Base-by-base conservation (phyloP, 2,888 invertebrate genomes). In the Rotaria socialis region DNA sequence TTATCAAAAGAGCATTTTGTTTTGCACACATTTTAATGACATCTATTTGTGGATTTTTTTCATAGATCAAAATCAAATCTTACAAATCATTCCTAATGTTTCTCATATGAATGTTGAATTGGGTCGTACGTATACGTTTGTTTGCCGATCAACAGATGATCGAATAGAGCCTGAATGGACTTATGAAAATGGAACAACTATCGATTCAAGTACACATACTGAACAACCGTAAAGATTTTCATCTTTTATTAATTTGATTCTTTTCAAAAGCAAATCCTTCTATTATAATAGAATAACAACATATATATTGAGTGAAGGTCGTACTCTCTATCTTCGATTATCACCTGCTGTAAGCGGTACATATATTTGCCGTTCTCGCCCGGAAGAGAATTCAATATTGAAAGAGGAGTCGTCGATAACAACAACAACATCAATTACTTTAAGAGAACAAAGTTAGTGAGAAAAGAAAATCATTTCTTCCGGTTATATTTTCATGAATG, bases 281-380 rank as follows among this genome's bases (percentile, higher is more conserved):
- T 67, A 6, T 67, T 67, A 67, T 67, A 67, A 67, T 67, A 67
- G 67, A 67, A 67, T 67, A 67, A 67, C 67, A 67, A 14, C 67
- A 16, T 67, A 67, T 67, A 67, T 14, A 35, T 67, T 67, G 35
- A 67, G 35, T 35, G 67, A 55, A 3, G 5, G 22, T 55, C 55
- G 22, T 55, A 4, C 7, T 5, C 55, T 55, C 22, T 55, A 55
- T 55, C 55, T 55, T 22, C 55, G 55, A 22, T 19, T 55, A 22
- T 19, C 55, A 35, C 67, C 67, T 5, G 35, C 35, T 67, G n/a
- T 27, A 16, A 10, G 14, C 5, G 67, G 67, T n/a, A 67, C 67
- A n/a, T 67, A 35, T 67, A 35, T 67, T 67, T 67, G 67, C 14
- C 67, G 67, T 67, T 67, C 67, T 11, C 67, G n/a, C 35, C 16